Percentiles rank a stretch among this genome's conserved stretches.
Evolutionary conservation across 2,797 vertebrate genomes (phyloP).

Genomic region (Chloroceryle inda): DNA sequence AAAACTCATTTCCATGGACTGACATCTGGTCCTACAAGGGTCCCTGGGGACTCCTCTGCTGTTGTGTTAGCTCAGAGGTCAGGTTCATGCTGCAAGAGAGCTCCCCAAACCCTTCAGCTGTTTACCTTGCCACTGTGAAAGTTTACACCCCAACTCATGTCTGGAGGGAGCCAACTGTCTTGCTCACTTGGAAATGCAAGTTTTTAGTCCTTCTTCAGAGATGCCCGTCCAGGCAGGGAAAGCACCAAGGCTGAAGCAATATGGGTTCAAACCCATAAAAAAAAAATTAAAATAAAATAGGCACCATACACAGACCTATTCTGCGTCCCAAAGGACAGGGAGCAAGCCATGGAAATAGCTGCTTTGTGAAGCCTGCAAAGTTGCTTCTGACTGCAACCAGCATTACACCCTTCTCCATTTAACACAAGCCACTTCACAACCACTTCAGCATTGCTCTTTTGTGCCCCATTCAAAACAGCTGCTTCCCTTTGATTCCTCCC

Average conservation of each 20-base stretch:
- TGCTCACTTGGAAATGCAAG: not conserved
- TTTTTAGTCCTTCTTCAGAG: not conserved
- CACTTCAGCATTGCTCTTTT: not conserved
- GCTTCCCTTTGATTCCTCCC: not conserved
- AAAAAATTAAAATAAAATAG: not conserved
- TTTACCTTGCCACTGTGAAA: not conserved
- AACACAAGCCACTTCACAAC: not conserved
- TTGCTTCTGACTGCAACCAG: not conserved
- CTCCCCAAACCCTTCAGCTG: not conserved
- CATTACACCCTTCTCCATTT: not conserved
- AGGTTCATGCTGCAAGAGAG: not conserved
- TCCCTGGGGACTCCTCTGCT: not conserved
- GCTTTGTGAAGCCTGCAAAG: not conserved
- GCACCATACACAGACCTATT: not conserved
- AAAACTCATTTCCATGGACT: not conserved
- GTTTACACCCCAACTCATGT: not conserved
- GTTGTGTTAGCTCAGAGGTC: not conserved
- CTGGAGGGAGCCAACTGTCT: not conserved
- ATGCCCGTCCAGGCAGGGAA: not conserved
- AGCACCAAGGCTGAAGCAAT: accelerated
- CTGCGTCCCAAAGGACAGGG: not conserved
- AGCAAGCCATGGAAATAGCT: not conserved
- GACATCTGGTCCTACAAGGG: not conserved
- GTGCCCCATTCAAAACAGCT: not conserved
- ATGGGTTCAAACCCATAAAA: not conserved